Evolutionary conservation across 2,888 invertebrate species (phyloP).

Genomic region (Suillia variegata): DNA sequence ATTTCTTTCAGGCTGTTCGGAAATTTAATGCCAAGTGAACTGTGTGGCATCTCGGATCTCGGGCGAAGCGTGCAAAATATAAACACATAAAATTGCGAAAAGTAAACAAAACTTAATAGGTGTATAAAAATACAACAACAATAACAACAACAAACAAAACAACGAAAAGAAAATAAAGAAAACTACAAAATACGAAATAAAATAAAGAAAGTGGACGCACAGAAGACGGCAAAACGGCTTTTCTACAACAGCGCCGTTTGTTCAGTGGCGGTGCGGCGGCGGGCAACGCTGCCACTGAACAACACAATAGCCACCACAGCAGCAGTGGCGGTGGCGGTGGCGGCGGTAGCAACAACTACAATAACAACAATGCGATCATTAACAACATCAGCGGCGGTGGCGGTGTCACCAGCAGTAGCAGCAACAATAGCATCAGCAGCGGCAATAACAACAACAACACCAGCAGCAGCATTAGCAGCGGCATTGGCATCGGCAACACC

Average conservation of each 20-base stretch:
- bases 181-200: background rate
- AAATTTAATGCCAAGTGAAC: too few relatives aligned
- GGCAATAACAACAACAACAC: constrained; percentile 23
- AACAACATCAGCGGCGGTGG: constrained; percentile 30
- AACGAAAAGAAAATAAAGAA: background rate
- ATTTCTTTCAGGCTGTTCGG: too few relatives aligned
- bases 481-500: constrained; percentile 6
- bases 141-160: background rate
- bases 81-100: background rate
- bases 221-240: constrained; percentile 42
- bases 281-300: constrained; percentile 18
- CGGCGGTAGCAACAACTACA: constrained; percentile 17
- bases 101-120: too few relatives aligned
- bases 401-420: constrained; percentile 33
- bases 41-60: too few relatives aligned
- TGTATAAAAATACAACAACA: too few relatives aligned
- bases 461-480: constrained; percentile 8
- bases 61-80: too few relatives aligned
- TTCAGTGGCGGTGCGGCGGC: constrained; percentile 39
- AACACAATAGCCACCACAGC: background rate
- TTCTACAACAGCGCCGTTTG: constrained; percentile 46
- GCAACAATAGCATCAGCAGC: constrained; percentile 11
- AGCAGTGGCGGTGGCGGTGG: constrained; percentile 2
- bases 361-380: constrained; percentile 31
- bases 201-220: background rate